A percentile compares a stretch with the other conserved stretches of the same genome.
Conservation (phyloP, 2,888 invertebrate species). For the Ephialtes manifestator region DNA sequence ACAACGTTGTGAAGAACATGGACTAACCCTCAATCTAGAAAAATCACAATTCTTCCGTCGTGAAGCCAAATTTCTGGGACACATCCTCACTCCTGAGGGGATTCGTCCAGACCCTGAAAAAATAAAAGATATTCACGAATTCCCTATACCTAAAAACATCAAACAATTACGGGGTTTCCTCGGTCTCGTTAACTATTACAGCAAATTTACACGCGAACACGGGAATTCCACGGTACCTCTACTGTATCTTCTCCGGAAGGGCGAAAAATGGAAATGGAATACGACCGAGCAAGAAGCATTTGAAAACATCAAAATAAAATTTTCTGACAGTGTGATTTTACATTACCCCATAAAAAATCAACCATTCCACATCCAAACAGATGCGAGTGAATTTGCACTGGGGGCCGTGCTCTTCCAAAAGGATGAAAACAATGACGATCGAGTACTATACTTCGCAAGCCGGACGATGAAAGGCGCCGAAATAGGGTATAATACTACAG, state of each 20-base stretch:
- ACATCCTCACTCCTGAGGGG: slow-evolving; percentile 68
- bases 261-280: slow-evolving; percentile 41
- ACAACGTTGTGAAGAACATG: not conserved
- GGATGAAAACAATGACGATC: slow-evolving; percentile 34
- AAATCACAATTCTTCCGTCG: slow-evolving; percentile 69
- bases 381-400: slow-evolving; percentile 63
- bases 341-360: slow-evolving; percentile 17
- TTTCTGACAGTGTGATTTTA: slow-evolving; percentile 45
- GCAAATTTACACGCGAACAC: slow-evolving; percentile 54
- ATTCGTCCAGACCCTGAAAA: slow-evolving; percentile 69
- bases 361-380: slow-evolving; percentile 28
- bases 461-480: slow-evolving; percentile 36
- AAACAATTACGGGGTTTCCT: slow-evolving; percentile 69
- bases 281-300: slow-evolving; percentile 39
- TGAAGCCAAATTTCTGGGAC: slow-evolving; percentile 71
- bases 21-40: not conserved
- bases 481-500: slow-evolving; percentile 48
- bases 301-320: slow-evolving; percentile 29
- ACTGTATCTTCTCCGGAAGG: slow-evolving; percentile 63
- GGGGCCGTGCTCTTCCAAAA: slow-evolving; percentile 67
- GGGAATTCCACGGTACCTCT: slow-evolving; percentile 54
- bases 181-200: slow-evolving; percentile 66
- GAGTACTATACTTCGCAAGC: slow-evolving; percentile 62
- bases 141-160: slow-evolving; percentile 58
- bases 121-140: slow-evolving; percentile 63